Conservation (phyloP, 2,113 vertebrate species). For the Chrysemys picta region DNA sequence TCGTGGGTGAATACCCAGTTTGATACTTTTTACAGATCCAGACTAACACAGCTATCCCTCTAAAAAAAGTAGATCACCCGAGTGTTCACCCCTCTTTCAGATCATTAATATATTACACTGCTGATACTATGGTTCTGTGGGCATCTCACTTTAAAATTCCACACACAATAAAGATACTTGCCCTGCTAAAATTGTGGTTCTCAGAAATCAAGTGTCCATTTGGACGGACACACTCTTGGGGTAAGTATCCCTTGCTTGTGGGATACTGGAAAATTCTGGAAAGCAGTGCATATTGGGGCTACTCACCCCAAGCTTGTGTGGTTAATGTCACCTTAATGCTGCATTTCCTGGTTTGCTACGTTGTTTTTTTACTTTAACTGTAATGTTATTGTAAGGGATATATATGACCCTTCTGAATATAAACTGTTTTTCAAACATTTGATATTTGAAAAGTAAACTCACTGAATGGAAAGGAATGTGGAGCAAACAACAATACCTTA, state of each 20-base stretch:
- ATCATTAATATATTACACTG: background rate
- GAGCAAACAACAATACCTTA: background rate
- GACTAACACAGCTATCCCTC: too few species aligned
- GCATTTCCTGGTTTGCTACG: background rate
- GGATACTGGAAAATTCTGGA: background rate
- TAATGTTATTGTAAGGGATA: background rate
- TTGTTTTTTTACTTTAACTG: conserved; percentile 14
- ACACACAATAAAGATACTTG: background rate
- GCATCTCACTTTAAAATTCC: background rate
- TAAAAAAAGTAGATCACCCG: background rate
- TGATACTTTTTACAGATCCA: too few species aligned
- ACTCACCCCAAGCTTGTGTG: background rate
- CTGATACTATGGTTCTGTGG: background rate
- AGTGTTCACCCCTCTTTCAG: background rate
- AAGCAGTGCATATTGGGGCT: background rate
- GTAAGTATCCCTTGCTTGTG: background rate
- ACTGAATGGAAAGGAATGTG: background rate
- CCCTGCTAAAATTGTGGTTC: background rate
- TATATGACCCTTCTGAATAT: background rate
- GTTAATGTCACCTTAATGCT: background rate
- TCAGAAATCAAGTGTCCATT: background rate
- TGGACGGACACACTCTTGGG: background rate
- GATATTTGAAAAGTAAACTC: background rate
- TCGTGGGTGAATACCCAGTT: too few species aligned
- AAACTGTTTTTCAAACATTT: background rate